Evolutionary conservation across 2,888 invertebrate genomes (phyloP).

Genomic region (Cheilosia vulpina): DNA sequence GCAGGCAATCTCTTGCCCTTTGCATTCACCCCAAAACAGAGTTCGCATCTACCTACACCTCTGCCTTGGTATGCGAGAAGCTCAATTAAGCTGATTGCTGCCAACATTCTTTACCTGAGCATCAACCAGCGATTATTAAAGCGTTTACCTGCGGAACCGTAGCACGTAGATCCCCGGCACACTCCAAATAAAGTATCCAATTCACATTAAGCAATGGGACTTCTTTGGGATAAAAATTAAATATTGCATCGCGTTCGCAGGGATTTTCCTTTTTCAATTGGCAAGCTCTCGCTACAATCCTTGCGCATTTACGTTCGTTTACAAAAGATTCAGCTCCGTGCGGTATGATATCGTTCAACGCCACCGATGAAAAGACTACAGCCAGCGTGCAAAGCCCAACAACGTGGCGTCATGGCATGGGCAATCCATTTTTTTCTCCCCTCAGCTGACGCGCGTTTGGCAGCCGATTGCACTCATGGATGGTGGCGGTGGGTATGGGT

Average conservation of each 20-base stretch:
- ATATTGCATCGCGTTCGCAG: constrained; percentile 37
- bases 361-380: constrained; percentile 16
- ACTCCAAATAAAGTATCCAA: neutral
- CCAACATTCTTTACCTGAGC: no score
- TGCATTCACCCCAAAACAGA: no score
- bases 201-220: neutral
- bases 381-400: neutral
- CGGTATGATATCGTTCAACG: constrained; percentile 21
- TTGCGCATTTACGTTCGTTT: constrained; percentile 38
- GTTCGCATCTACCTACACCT: no score
- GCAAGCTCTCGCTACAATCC: constrained; percentile 27
- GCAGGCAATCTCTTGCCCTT: no score
- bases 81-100: no score
- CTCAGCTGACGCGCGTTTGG: constrained; percentile 46
- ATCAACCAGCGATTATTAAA: no score
- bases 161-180: no score
- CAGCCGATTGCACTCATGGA: constrained; percentile 58
- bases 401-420: neutral
- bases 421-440: constrained; percentile 14
- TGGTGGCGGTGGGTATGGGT: neutral
- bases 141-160: no score
- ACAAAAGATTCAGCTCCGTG: constrained; percentile 24
- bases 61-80: no score
- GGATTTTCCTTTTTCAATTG: constrained; percentile 58
- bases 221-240: constrained; percentile 21